Evolutionary conservation across 2,888 invertebrate genomes (phyloP).

Genomic region (Trilocha varians): DNA sequence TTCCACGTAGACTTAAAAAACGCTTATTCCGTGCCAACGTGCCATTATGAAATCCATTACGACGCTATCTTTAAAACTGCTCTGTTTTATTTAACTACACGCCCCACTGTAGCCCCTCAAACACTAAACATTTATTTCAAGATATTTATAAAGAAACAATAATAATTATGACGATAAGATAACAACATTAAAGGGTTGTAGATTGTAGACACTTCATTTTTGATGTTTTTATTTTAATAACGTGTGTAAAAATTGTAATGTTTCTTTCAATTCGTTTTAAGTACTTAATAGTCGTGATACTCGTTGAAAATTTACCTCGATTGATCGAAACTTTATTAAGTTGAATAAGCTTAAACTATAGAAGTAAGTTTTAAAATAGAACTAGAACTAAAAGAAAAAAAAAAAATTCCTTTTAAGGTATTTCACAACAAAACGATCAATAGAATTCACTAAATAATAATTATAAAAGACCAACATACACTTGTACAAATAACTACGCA

Average conservation of each 20-base stretch:
- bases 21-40: conserved; percentile 22
- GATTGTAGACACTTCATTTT: no score
- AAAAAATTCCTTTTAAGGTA: not conserved
- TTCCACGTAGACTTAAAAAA: conserved; percentile 2
- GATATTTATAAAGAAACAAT: not conserved
- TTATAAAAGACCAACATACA: not conserved
- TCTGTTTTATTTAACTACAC: conserved; percentile 21
- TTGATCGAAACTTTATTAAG: no score
- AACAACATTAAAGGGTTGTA: no score
- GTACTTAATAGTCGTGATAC: no score
- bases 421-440: not conserved
- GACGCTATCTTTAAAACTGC: conserved; percentile 21
- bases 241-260: no score
- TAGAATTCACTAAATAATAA: not conserved
- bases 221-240: no score
- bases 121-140: conserved; percentile 4
- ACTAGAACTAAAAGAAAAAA: no score
- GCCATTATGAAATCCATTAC: conserved; percentile 26
- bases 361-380: no score
- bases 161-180: not conserved
- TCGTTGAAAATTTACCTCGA: no score
- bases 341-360: no score
- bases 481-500: not conserved
- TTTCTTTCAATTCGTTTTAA: no score
- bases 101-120: conserved; percentile 10